These are phyloP conservation scores for Halcyon leucocephala DNA, from an alignment of 2,797 vertebrate species.

Conservation along the genomic window DNA sequence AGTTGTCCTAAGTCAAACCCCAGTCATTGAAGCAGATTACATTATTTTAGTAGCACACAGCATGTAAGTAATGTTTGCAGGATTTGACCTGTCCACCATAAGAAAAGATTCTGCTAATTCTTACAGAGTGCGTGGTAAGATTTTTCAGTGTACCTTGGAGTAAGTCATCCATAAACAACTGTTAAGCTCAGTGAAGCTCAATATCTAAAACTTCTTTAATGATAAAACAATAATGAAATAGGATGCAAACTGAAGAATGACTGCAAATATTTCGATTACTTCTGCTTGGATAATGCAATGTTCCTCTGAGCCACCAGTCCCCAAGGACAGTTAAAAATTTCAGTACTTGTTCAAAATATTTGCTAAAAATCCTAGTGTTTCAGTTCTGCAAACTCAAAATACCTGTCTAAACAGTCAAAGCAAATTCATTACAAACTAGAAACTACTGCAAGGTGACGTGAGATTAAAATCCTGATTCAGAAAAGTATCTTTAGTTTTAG, in stretches of 20 bases:
- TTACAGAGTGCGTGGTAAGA: background rate
- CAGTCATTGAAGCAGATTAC: background rate
- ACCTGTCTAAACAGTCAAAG: background rate
- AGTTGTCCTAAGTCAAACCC: background rate
- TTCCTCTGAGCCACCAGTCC: background rate
- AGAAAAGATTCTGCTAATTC: background rate
- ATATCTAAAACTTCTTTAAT: background rate
- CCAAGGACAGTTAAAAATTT: background rate
- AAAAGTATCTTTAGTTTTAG: background rate
- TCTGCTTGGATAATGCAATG: background rate
- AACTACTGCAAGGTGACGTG: background rate
- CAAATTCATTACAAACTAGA: background rate
- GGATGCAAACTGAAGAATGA: background rate
- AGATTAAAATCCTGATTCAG: background rate
- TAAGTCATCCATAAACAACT: background rate
- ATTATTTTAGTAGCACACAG: background rate
- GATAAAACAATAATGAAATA: background rate
- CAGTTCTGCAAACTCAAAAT: constrained; percentile 15
- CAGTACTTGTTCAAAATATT: background rate
- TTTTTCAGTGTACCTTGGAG: background rate
- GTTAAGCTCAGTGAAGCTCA: background rate
- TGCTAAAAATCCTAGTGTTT: background rate
- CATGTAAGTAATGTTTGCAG: background rate
- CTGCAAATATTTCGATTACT: background rate
- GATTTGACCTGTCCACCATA: background rate